Conservation (phyloP, 2,888 invertebrate genomes). For the Asteroscopus sphinx region DNA sequence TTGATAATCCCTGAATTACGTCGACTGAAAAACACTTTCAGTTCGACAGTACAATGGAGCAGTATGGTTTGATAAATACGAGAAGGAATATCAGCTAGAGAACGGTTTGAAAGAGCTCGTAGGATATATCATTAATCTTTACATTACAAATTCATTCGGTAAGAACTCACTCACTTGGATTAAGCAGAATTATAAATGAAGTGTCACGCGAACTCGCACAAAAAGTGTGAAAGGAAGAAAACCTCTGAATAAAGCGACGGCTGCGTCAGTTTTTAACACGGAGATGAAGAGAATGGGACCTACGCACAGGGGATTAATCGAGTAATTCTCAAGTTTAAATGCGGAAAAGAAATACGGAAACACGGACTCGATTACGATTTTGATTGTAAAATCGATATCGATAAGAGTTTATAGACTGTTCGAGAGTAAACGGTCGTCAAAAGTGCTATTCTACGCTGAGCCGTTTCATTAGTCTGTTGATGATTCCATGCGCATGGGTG, state of each 20-base stretch:
- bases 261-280: constrained; percentile 80
- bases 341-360: constrained; percentile 62
- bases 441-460: constrained; percentile 20
- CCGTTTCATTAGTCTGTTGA: constrained; percentile 31
- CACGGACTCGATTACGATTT: constrained; percentile 55
- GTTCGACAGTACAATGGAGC: constrained; percentile 62
- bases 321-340: constrained; percentile 71
- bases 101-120: constrained; percentile 75
- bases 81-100: constrained; percentile 71
- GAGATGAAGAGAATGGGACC: constrained; percentile 71
- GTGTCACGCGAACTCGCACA: constrained; percentile 83
- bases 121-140: constrained; percentile 85
- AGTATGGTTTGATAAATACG: constrained; percentile 71
- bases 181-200: constrained; percentile 89
- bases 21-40: constrained; percentile 36
- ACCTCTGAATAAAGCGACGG: constrained; percentile 72
- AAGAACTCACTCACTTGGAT: constrained; percentile 88
- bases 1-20: constrained; percentile 34
- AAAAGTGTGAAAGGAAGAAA: constrained; percentile 83
- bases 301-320: constrained; percentile 72
- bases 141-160: constrained; percentile 88
- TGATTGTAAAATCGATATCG: constrained; percentile 62
- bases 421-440: constrained; percentile 33
- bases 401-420: constrained; percentile 44
- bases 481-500: constrained; percentile 18